phyloP scores from a whole-genome alignment of 2,888 invertebrate species.

The Polymixis flavicincta region DNA sequence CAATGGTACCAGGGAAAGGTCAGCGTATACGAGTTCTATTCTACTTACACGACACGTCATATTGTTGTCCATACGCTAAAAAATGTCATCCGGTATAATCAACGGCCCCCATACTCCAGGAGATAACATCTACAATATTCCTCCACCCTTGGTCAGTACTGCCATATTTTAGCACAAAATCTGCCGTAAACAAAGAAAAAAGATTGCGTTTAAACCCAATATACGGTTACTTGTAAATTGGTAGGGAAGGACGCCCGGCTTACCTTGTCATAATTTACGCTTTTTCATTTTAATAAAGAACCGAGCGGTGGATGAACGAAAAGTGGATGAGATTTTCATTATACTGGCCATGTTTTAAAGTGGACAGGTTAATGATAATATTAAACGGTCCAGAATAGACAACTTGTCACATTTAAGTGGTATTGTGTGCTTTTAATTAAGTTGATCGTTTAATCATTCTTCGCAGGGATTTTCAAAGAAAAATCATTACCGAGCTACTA shows the following conservation, averaged over 20 bases:
- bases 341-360: slow-evolving; percentile 18
- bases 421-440: not conserved
- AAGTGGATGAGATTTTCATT: slow-evolving; percentile 48
- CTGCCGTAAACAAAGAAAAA: slow-evolving; percentile 51
- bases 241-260: slow-evolving; percentile 43
- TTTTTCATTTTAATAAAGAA: slow-evolving; percentile 62
- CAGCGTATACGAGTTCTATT: no score
- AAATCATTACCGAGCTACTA: no score
- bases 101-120: not conserved
- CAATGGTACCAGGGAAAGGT: no score
- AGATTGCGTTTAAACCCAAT: slow-evolving; percentile 57
- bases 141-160: slow-evolving; percentile 10
- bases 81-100: no score
- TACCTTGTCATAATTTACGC: slow-evolving; percentile 62
- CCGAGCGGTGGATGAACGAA: slow-evolving; percentile 34
- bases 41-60: no score
- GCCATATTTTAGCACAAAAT: slow-evolving; percentile 38
- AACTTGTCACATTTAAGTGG: not conserved
- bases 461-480: not conserved
- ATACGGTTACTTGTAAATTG: slow-evolving; percentile 62
- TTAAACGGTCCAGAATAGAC: not conserved
- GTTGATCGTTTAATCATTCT: not conserved
- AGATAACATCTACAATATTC: slow-evolving; percentile 43
- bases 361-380: slow-evolving; percentile 15
- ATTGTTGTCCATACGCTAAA: no score